phyloP scores from a whole-genome alignment of 2,797 vertebrate genomes.

The Tangara arthus region DNA sequence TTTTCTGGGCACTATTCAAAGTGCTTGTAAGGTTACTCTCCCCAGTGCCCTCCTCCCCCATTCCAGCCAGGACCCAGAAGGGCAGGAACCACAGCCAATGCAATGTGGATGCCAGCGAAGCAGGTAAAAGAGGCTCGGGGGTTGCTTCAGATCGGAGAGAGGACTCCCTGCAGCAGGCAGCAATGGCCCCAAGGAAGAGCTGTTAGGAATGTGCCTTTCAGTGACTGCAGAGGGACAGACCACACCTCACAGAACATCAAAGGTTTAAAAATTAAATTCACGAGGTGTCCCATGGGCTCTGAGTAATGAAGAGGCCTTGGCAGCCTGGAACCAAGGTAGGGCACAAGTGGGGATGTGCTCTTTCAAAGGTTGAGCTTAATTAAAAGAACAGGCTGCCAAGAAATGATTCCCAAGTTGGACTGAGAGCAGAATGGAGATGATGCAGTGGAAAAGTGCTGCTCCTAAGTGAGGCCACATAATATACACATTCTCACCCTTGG shows the following conservation, averaged over 20 bases:
- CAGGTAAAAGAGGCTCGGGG: neutral
- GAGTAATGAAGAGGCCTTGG: conserved; percentile 14
- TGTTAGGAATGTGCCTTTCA: neutral
- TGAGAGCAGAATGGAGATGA: neutral
- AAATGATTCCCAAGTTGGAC: neutral
- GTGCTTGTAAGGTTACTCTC: neutral
- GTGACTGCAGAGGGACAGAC: neutral
- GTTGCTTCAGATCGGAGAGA: neutral
- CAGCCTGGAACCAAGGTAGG: neutral
- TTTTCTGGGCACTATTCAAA: neutral
- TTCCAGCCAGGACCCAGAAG: neutral
- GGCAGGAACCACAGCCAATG: neutral
- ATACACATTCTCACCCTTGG: neutral
- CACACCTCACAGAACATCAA: neutral
- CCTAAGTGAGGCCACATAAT: neutral
- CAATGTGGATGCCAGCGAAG: neutral
- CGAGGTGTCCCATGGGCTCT: neutral
- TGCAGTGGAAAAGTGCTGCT: neutral
- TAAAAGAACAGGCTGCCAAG: neutral
- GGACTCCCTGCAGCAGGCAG: neutral
- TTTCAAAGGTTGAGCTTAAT: conserved; percentile 12
- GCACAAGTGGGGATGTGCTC: neutral
- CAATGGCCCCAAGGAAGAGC: neutral
- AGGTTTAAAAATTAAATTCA: neutral
- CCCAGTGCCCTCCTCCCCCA: neutral